Conservation (phyloP, 2,888 invertebrate species). For the Anagyrus pseudococci region DNA sequence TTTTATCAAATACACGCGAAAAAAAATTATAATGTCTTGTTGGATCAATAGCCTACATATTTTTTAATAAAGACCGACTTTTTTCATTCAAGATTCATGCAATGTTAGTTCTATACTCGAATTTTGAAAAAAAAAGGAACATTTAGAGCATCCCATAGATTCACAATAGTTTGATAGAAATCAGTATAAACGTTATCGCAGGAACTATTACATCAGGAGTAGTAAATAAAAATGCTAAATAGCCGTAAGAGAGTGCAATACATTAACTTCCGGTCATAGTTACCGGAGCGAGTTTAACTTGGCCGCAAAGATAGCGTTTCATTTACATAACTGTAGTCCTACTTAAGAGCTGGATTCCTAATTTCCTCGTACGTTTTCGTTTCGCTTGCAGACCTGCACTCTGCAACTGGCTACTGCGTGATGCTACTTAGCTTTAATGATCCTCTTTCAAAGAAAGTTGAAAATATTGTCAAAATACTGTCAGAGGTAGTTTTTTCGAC, state of each 20-base stretch:
- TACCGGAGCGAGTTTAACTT: background rate
- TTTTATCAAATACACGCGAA: slow-evolving; percentile 9
- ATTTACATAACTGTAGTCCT: slow-evolving; percentile 25
- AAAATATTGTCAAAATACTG: background rate
- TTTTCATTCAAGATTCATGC: no score
- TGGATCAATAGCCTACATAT: no score
- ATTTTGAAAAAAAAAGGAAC: no score
- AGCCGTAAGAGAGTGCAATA: slow-evolving; percentile 24
- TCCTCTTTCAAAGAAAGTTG: background rate
- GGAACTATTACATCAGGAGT: slow-evolving; percentile 19
- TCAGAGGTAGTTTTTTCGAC: no score
- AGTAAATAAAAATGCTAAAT: slow-evolving; percentile 6
- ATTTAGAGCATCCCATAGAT: no score
- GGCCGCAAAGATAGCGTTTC: slow-evolving; percentile 6
- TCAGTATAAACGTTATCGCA: no score
- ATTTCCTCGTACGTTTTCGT: slow-evolving; percentile 19
- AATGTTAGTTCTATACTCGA: no score
- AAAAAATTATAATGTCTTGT: no score
- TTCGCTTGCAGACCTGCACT: slow-evolving; percentile 9
- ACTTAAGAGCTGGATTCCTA: slow-evolving; percentile 9
- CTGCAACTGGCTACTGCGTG: background rate
- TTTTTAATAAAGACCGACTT: no score
- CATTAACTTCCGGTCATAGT: slow-evolving; percentile 31
- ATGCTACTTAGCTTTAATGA: background rate
- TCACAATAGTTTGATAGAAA: no score